Base-by-base conservation (phyloP, 2,888 invertebrate genomes). In the Lobophora halterata region DNA sequence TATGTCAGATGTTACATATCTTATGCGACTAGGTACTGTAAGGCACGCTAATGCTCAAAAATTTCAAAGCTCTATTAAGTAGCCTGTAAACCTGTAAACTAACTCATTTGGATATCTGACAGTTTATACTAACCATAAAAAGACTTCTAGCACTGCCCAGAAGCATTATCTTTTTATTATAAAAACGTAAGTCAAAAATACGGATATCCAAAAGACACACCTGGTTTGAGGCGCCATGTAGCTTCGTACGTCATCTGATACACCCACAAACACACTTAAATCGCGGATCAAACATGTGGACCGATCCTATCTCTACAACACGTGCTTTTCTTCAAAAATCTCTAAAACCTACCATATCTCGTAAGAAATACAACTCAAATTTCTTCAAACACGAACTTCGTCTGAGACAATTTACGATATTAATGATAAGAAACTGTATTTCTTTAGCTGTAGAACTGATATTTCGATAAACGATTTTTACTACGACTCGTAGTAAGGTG, bases 271-370 rank as follows among this genome's bases (percentile, higher is more conserved):
- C 72, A 73, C 72, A 74, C n/a, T 77, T 75, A 76, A 71, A 71
- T 72, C 66, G 63, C 78, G 76, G 77, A 85, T 82, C 81, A 79
- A 78, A 64, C 83, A 85, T 81, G 79, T 81, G 82, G 61, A 69
- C 55, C 37, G 79, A 81, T 79, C 57, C 49, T 70, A 79, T 79
- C 79, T 71, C 60, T 43, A 38, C 44, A 65, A 76, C 79, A 81
- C 78, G 77, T 79, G 78, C 68, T 62, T 70, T 44, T 23, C 8
- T 17, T 9, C 19, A 28, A 29, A 20, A 5, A 5, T 18, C 21
- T 11, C 6, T 7, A 39, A 45, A 46, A 23, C 4, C 19, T 2
- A 39, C 42, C 28, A 17, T 44, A 13, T 19, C 3, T 0, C 2
- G 0, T 9, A 8, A n/a, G 5, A 4, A 6, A 26, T 45, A 49